Evolutionary conservation across 1,140 invertebrate species (phyloP).

Genomic region (Drosophila truncata): DNA sequence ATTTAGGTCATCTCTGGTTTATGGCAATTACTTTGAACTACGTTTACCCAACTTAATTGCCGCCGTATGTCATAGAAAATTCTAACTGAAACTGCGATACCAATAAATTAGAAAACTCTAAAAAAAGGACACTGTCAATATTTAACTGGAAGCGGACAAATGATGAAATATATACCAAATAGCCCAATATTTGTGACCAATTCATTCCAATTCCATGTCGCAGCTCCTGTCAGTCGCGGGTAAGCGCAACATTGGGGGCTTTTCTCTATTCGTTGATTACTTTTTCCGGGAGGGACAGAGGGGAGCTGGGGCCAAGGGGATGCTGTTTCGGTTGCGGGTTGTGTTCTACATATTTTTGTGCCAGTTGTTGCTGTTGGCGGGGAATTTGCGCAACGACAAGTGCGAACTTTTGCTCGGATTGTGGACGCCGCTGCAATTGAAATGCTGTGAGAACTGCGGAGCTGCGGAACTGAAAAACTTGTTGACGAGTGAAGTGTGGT

Average conservation of each 20-base stretch:
- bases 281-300: conserved; percentile 10
- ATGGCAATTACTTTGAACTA: background rate
- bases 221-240: conserved; percentile 20
- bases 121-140: conserved; percentile 23
- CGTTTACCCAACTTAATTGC: background rate
- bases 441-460: conserved; percentile 30
- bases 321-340: conserved; percentile 6
- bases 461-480: conserved; percentile 34
- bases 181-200: conserved; percentile 41
- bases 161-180: conserved; percentile 37
- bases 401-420: conserved; percentile 38
- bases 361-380: conserved; percentile 3
- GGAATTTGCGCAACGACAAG: conserved; percentile 32
- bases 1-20: background rate
- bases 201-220: conserved; percentile 20
- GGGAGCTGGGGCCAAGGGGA: background rate
- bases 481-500: conserved; percentile 44
- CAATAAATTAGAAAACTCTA: background rate
- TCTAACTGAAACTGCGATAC: background rate
- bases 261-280: conserved; percentile 33
- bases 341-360: conserved; percentile 19
- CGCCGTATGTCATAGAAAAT: background rate
- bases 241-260: conserved; percentile 12
- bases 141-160: conserved; percentile 18
- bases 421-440: conserved; percentile 38